phyloP scores from a whole-genome alignment of 1,140 invertebrate species.

The Lepidotrigona ventralis region DNA sequence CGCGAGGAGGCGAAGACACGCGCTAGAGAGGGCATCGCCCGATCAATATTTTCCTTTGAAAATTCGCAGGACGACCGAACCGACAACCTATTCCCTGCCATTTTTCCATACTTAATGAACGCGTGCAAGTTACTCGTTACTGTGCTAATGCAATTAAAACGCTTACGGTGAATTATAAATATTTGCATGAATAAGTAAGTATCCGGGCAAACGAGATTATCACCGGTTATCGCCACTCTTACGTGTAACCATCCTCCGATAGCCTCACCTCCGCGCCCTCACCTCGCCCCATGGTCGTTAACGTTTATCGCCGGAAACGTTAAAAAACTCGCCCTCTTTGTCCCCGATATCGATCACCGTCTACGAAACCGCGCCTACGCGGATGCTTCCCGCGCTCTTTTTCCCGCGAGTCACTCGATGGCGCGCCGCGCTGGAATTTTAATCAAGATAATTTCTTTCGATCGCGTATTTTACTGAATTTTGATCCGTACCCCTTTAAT shows the following conservation, averaged over 20 bases:
- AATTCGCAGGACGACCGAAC: constrained; percentile 11
- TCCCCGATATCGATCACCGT: constrained; percentile 24
- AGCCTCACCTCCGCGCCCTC: not conserved
- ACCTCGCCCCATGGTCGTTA: not conserved
- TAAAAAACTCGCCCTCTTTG: not conserved
- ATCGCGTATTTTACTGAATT: not conserved
- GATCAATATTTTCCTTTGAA: constrained; percentile 50
- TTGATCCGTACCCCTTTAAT: not conserved
- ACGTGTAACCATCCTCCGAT: constrained; percentile 31
- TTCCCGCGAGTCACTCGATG: not conserved
- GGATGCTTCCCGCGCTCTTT: not conserved
- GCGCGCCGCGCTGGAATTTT: not conserved
- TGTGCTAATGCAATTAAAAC: constrained; percentile 49
- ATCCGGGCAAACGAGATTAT: constrained; percentile 41
- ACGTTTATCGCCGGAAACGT: constrained; percentile 24
- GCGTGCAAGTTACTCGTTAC: constrained; percentile 41
- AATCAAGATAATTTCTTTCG: constrained; percentile 10
- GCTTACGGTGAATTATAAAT: constrained; percentile 51
- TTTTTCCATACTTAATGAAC: constrained; percentile 47
- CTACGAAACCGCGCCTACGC: constrained; percentile 15
- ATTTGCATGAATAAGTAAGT: constrained; percentile 48
- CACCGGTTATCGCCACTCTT: constrained; percentile 43
- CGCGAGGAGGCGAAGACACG: constrained; percentile 17
- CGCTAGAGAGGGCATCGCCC: not conserved
- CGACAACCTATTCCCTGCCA: constrained; percentile 20